Base-by-base conservation (phyloP, 23 tunicate genomes). In the Halocynthia roretzi region DNA sequence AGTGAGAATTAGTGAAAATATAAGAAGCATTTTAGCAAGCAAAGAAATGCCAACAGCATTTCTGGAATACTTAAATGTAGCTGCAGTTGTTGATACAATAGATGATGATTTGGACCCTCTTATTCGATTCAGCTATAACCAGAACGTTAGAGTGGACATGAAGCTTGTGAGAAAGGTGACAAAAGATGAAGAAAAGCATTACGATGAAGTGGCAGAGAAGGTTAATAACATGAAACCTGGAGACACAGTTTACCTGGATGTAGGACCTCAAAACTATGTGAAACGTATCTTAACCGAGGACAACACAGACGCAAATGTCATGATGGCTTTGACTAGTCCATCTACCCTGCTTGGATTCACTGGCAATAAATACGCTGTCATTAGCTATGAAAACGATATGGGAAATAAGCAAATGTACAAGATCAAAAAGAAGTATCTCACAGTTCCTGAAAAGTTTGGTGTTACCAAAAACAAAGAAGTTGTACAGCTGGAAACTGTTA, bases 221-320 rank as follows among this genome's bases (percentile, higher is more conserved):
- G n/a, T 51, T 31, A 0, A 70, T 8, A 31, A 70, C 50, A 53
- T 70, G 54, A 70, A 20, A 70, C n/a, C n/a, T 8, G 75, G 75
- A n/a, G 75, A 70, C n/a, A 21, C 48, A 19, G 75, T 70, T 5
- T 54, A 18, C 53, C 53, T 70, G 9, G 75, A 70, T 23, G 75
- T 70, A 19, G 75, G 75, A 44, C 75, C 75, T 0, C 75, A 53
- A 21, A 70, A 70, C n/a, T 70, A 48, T 51, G 75, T 70, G 11
- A 11, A 54, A 70, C 20, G 8, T 0, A 15, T 70, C 48, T 10
- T 70, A 10, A 51, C 21, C n/a, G 75, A 70, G n/a, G 48, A 19
- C 48, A 54, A 23, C 50, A 19, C 50, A 15, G 75, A 51, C 12
- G n/a, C 53, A 18, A 23, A 49, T 10, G 75, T 70, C 21, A 70